phyloP scores from a whole-genome alignment of 2,888 invertebrate genomes.

The Escarpia spicata region DNA sequence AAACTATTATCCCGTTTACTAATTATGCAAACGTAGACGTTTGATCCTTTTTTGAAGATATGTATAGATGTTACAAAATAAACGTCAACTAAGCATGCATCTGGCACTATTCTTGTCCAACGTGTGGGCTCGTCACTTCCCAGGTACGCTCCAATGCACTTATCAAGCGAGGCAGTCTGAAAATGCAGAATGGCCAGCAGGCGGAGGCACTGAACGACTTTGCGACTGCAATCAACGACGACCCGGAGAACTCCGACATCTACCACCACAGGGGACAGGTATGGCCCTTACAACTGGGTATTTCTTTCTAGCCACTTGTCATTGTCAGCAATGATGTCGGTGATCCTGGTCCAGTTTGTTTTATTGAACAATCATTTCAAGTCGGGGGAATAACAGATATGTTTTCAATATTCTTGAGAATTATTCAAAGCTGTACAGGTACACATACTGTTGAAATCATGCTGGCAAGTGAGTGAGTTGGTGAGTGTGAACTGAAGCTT shows the following conservation, averaged over 20 bases:
- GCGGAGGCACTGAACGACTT: constrained; percentile 80
- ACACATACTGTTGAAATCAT: no score
- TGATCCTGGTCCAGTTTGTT: background rate
- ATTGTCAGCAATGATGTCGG: background rate
- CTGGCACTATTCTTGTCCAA: background rate
- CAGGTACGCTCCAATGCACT: constrained; percentile 78
- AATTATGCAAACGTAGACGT: no score
- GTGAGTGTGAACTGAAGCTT: no score
- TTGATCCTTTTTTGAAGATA: no score
- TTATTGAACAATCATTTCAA: background rate
- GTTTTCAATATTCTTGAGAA: no score
- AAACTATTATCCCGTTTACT: no score
- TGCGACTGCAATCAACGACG: constrained; percentile 78
- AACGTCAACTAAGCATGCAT: background rate
- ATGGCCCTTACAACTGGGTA: constrained; percentile 23
- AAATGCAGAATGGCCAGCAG: constrained; percentile 76
- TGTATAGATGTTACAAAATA: no score
- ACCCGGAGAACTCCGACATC: constrained; percentile 85
- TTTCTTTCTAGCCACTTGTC: background rate
- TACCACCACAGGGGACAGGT: constrained; percentile 90
- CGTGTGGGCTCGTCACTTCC: background rate
- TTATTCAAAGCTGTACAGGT: no score
- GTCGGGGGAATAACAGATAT: no score
- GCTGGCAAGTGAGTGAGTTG: no score
- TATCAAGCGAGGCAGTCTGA: constrained; percentile 86